Evolutionary conservation across 2,888 invertebrate species (phyloP).

Genomic region (Meloe dianella): DNA sequence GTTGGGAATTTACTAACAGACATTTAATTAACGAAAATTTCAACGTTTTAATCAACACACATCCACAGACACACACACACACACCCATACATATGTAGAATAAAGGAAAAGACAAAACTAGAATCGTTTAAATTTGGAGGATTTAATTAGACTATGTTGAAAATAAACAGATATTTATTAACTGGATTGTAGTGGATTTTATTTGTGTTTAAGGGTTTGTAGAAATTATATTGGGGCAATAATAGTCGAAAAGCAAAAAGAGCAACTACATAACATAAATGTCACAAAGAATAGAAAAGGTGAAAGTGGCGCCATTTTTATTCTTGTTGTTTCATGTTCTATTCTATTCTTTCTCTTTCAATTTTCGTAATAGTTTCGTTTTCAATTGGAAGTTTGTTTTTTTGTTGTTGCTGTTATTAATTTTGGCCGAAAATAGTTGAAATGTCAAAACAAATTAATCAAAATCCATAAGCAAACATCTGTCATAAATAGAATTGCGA

Average conservation of each 20-base stretch:
- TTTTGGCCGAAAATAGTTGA: constrained; percentile 22
- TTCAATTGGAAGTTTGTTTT: no score
- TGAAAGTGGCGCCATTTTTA: constrained; percentile 31
- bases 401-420: no score
- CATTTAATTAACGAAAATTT: constrained; percentile 13
- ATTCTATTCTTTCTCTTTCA: neutral
- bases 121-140: constrained; percentile 1
- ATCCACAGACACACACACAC: neutral
- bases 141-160: constrained; percentile 8
- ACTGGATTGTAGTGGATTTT: neutral
- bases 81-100: neutral
- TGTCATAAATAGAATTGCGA: constrained; percentile 30
- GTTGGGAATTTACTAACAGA: neutral
- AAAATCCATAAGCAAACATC: constrained; percentile 35
- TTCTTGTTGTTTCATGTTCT: neutral
- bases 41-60: constrained; percentile 7
- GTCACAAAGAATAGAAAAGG: constrained; percentile 49
- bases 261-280: constrained; percentile 50
- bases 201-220: constrained; percentile 2
- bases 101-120: neutral
- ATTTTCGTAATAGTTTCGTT: constrained; percentile 2
- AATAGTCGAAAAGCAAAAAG: constrained; percentile 44
- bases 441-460: constrained; percentile 38
- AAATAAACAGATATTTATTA: constrained; percentile 9
- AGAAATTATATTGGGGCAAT: constrained; percentile 39